phyloP scores from a whole-genome alignment of 2,797 vertebrate species.

The Gobionotothen gibberifrons region DNA sequence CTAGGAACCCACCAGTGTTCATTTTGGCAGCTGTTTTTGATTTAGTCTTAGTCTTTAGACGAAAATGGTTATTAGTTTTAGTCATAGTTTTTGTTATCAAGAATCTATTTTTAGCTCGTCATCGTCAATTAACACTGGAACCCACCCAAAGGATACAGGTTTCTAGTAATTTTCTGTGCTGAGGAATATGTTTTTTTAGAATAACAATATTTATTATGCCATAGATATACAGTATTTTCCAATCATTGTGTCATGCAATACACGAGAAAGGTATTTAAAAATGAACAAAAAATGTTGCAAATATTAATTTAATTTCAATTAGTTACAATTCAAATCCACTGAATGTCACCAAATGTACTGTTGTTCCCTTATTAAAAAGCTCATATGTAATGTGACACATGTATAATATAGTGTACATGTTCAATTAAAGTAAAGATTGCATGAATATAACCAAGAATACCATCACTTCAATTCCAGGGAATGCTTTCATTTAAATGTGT shows the following conservation, averaged over 20 bases:
- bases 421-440: conserved; percentile 3
- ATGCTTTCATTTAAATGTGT: neutral
- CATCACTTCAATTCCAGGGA: neutral
- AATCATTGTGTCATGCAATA: neutral
- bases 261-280: neutral
- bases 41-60: too few species aligned
- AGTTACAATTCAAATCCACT: neutral
- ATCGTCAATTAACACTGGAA: too few species aligned
- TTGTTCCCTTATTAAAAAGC: neutral
- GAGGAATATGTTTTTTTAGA: neutral
- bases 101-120: too few species aligned
- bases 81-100: too few species aligned
- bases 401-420: neutral
- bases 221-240: neutral
- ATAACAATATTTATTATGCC: neutral
- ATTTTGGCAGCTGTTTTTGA: too few species aligned
- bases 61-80: too few species aligned
- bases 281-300: neutral
- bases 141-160: neutral
- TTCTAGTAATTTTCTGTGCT: neutral
- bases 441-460: neutral
- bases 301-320: neutral
- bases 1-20: neutral
- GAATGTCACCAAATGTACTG: neutral
- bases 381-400: too few species aligned